Evolutionary conservation across 2,888 invertebrate species (phyloP).

Genomic region (Seira ritae): DNA sequence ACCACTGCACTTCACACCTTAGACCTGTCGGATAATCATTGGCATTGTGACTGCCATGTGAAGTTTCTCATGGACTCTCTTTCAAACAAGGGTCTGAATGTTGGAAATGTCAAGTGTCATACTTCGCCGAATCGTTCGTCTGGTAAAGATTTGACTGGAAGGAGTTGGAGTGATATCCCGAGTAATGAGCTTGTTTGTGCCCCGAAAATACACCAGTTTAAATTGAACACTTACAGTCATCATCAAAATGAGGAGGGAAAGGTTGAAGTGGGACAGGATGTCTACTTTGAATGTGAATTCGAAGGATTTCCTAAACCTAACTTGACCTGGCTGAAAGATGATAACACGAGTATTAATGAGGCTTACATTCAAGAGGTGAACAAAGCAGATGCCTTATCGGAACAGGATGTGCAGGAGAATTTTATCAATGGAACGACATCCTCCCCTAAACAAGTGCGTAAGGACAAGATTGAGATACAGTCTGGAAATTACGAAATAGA

Average conservation of each 20-base stretch:
- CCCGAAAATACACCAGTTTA: constrained; percentile 3
- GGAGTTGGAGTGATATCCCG: constrained; percentile 16
- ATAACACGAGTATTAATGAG: constrained; percentile 11
- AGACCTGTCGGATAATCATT: constrained; percentile 12
- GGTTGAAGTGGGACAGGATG: constrained; percentile 20
- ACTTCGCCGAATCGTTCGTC: background rate
- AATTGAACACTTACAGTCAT: background rate
- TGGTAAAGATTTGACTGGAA: background rate
- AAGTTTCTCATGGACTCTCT: constrained; percentile 38
- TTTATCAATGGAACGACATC: background rate
- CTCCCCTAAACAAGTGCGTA: background rate
- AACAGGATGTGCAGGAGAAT: background rate
- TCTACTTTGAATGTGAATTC: constrained; percentile 41
- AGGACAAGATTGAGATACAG: background rate
- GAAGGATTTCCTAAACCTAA: constrained; percentile 32
- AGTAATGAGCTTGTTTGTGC: background rate
- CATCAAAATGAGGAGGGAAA: background rate
- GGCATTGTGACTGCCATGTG: constrained; percentile 37
- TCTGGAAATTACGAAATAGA: background rate
- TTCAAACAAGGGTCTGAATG: background rate
- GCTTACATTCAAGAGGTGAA: background rate
- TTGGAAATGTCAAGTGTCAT: background rate
- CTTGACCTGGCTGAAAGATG: constrained; percentile 39
- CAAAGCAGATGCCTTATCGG: background rate
- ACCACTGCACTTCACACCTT: background rate